Evolutionary conservation across 2,888 invertebrate genomes (phyloP).

Genomic region (Drosophila pseudotakahashii): DNA sequence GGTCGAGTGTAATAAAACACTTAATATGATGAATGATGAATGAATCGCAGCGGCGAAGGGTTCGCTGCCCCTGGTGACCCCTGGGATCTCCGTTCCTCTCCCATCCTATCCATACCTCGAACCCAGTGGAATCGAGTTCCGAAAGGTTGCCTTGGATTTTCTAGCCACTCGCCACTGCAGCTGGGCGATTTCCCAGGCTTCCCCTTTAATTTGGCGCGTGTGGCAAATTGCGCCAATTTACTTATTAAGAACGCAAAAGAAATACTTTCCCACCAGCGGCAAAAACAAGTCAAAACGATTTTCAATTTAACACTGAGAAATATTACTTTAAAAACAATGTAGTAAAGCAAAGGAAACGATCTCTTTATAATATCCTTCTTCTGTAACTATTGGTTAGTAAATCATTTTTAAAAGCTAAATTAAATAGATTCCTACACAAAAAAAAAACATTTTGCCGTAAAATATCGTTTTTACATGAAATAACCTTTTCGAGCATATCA

Average conservation of each 20-base stretch:
- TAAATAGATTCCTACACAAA: accelerated
- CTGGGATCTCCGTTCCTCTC: slow-evolving; percentile 27
- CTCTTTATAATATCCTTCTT: not conserved
- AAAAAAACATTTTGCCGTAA: no score
- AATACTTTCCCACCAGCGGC: slow-evolving; percentile 46
- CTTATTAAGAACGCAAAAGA: slow-evolving; percentile 60
- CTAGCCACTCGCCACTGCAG: slow-evolving; percentile 34
- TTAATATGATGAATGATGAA: slow-evolving; percentile 83
- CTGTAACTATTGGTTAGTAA: not conserved
- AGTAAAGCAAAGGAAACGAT: not conserved
- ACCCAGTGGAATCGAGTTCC: not conserved
- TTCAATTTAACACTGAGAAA: slow-evolving; percentile 36
- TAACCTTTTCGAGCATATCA: no score
- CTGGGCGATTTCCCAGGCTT: slow-evolving; percentile 66
- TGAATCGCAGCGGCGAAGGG: slow-evolving; percentile 70
- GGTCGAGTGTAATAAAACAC: slow-evolving; percentile 81
- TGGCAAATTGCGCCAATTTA: slow-evolving; percentile 73
- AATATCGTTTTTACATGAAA: no score
- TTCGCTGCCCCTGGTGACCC: slow-evolving; percentile 50
- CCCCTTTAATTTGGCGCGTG: slow-evolving; percentile 68
- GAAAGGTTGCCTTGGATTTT: not conserved
- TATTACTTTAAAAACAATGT: not conserved
- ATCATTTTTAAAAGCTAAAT: not conserved
- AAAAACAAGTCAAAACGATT: slow-evolving; percentile 18
- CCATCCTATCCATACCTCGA: not conserved